phyloP scores from a whole-genome alignment of 2,888 invertebrate species.

The Pocota personata region DNA sequence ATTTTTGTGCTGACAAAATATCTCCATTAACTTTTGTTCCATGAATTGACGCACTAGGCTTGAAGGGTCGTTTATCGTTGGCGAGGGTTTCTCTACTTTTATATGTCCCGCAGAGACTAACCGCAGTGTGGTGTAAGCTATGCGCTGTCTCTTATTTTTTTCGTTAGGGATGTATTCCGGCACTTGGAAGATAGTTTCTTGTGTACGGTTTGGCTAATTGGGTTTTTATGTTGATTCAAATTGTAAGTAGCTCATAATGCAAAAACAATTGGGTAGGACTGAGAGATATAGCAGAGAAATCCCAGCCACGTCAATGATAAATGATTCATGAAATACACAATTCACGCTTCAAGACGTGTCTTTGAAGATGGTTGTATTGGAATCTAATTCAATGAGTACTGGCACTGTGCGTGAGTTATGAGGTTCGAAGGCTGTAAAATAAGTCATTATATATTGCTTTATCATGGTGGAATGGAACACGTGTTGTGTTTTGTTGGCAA shows the following conservation, averaged over 20 bases:
- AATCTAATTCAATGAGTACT: neutral
- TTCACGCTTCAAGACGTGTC: neutral
- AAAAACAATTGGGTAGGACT: neutral
- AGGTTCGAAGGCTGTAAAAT: neutral
- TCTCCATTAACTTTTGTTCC: slow-evolving; percentile 43
- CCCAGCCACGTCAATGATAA: neutral
- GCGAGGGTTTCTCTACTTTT: neutral
- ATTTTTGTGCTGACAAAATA: slow-evolving; percentile 37
- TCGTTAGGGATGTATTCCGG: neutral
- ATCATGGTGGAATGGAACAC: neutral
- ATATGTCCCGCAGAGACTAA: neutral
- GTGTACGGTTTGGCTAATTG: slow-evolving; percentile 10
- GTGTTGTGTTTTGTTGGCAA: neutral
- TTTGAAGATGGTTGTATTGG: neutral
- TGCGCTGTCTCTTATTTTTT: too few relatives aligned
- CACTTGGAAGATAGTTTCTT: neutral
- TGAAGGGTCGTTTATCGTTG: neutral
- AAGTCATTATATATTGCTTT: neutral
- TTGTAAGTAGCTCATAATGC: slow-evolving; percentile 25
- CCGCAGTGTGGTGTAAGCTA: neutral
- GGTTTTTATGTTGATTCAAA: slow-evolving; percentile 31
- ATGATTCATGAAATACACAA: slow-evolving; percentile 23
- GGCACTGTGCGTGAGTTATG: neutral
- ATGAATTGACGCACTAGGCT: slow-evolving; percentile 24
- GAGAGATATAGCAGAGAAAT: neutral